Percentiles rank a stretch among this genome's conserved stretches.
phyloP scores from a whole-genome alignment of 1,140 invertebrate genomes.

The Zaprionus kolodkinae region DNA sequence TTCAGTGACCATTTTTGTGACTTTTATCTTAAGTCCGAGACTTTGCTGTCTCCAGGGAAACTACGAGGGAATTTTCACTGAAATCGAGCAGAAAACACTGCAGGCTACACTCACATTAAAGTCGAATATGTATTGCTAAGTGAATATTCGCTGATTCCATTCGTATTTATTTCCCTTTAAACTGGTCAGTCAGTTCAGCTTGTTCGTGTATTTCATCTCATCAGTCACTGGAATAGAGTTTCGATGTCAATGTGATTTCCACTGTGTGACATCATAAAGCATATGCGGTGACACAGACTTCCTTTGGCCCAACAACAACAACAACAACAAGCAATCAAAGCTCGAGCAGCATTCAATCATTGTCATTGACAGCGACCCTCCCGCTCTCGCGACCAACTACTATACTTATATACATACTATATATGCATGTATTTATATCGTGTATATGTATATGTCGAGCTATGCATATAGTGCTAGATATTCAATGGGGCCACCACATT shows the following conservation, averaged over 20 bases:
- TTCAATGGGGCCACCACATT: constrained; percentile 46
- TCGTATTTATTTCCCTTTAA: not conserved
- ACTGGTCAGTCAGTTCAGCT: not conserved
- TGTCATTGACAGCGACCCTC: constrained; percentile 53
- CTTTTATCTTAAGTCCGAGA: not conserved
- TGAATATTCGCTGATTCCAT: not conserved
- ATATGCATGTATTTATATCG: constrained; percentile 11
- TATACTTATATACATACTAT: constrained; percentile 1
- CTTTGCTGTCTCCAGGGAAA: not conserved
- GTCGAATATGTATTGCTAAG: not conserved
- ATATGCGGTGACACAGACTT: constrained; percentile 8
- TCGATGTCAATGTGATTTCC: constrained; percentile 18
- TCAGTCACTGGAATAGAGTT: constrained; percentile 17
- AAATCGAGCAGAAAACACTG: not conserved
- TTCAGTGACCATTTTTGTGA: not conserved
- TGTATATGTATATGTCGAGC: constrained; percentile 33
- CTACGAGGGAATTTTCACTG: not conserved
- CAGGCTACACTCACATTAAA: not conserved
- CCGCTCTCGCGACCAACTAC: not conserved
- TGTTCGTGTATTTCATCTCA: not conserved
- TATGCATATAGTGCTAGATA: constrained; percentile 38
- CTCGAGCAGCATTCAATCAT: constrained; percentile 71
- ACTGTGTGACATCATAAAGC: constrained; percentile 46
- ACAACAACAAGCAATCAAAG: constrained; percentile 53
- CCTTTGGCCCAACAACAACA: constrained; percentile 3